Evolutionary conservation across 1,140 invertebrate genomes (phyloP).

Genomic region (Triops longicaudatus): DNA sequence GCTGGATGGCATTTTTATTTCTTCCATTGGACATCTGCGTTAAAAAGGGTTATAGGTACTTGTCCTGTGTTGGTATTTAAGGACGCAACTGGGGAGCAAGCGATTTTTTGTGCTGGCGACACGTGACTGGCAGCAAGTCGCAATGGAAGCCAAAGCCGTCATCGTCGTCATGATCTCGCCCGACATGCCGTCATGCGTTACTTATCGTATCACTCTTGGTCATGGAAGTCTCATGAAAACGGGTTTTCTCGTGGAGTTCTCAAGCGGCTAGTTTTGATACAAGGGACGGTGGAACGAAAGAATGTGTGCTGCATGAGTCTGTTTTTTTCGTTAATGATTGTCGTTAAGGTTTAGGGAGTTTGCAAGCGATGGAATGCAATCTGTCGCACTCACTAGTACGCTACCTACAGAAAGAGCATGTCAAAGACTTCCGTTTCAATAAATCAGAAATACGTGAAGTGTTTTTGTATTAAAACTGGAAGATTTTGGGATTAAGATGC

Average conservation of each 20-base stretch:
- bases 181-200: constrained; percentile 3
- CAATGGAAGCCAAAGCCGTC: neutral
- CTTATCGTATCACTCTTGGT: constrained; percentile 5
- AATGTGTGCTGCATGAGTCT: neutral
- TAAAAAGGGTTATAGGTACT: neutral
- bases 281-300: neutral
- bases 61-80: neutral
- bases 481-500: too few relatives aligned
- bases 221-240: neutral
- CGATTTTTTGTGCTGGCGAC: constrained; percentile 7
- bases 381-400: neutral
- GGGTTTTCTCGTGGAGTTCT: neutral
- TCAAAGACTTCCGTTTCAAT: neutral
- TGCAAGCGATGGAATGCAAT: neutral
- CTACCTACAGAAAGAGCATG: neutral
- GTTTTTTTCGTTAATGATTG: neutral
- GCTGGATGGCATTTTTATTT: too few relatives aligned
- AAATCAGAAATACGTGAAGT: neutral
- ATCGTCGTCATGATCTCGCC: neutral
- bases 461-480: neutral
- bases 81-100: neutral
- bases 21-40: too few relatives aligned
- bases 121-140: constrained; percentile 10
- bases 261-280: neutral
- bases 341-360: neutral